Evolutionary conservation across 2,888 invertebrate species (phyloP).

Genomic region (Panzeria rudis): DNA sequence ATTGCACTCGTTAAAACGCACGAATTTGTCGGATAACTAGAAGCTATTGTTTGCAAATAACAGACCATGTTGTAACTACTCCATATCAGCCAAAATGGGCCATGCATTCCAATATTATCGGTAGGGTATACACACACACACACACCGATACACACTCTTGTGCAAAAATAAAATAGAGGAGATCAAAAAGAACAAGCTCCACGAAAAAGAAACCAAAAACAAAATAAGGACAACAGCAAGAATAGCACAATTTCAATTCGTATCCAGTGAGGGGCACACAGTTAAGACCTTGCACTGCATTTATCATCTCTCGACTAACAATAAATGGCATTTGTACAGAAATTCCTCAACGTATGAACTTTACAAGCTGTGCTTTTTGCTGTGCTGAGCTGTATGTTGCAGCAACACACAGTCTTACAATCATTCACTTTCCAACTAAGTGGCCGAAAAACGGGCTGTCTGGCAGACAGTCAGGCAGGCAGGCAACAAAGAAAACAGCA

Average conservation of each 20-base stretch:
- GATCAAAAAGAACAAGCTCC: constrained; percentile 14
- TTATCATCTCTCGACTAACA: constrained; percentile 66
- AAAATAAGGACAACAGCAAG: constrained; percentile 49
- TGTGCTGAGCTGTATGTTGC: constrained; percentile 61
- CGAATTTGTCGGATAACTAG: too few species aligned
- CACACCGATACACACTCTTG: not conserved
- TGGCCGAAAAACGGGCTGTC: constrained; percentile 55
- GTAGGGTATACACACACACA: too few species aligned
- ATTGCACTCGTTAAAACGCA: too few species aligned
- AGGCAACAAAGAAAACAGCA: constrained; percentile 21
- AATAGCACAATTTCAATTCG: constrained; percentile 36
- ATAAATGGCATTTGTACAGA: constrained; percentile 59
- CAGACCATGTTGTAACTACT: too few species aligned
- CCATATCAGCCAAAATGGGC: too few species aligned
- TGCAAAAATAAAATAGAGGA: constrained; percentile 22
- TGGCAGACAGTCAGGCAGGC: constrained; percentile 69
- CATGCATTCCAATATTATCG: too few species aligned
- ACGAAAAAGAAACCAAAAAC: constrained; percentile 16
- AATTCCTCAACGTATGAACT: constrained; percentile 70
- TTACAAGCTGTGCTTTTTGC: constrained; percentile 58
- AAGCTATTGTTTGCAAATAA: too few species aligned
- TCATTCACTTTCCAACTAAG: constrained; percentile 27
- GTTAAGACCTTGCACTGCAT: constrained; percentile 72
- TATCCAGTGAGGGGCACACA: constrained; percentile 59
- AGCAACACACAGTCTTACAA: constrained; percentile 4